Percentiles rank a stretch among this genome's conserved stretches.
These are phyloP conservation scores for Cylindroiulus punctatus DNA, from an alignment of 2,888 invertebrate genomes.

Conservation along the genomic window DNA sequence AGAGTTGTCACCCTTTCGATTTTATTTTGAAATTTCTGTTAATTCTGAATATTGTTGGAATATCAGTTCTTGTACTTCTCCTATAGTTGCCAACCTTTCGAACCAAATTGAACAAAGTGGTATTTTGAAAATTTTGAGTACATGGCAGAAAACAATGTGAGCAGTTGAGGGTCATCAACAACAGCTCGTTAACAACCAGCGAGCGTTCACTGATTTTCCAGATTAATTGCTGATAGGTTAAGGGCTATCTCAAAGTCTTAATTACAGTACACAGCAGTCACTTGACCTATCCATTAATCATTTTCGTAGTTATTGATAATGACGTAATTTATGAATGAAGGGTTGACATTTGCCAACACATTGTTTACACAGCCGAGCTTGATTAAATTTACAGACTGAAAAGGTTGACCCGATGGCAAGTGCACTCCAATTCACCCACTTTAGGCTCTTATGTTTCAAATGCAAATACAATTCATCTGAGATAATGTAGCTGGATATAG, in stretches of 20 bases:
- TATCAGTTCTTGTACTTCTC: too few relatives aligned
- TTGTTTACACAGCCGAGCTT: not conserved
- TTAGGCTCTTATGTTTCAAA: not conserved
- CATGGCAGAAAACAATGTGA: too few relatives aligned
- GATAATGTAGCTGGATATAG: not conserved
- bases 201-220: not conserved
- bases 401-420: not conserved
- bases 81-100: too few relatives aligned
- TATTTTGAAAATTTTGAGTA: too few relatives aligned
- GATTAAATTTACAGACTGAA: not conserved
- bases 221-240: not conserved
- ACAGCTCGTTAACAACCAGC: constrained; percentile 6
- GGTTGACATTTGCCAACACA: not conserved
- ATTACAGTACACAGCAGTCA: not conserved
- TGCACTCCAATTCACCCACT: not conserved
- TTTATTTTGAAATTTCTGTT: too few relatives aligned
- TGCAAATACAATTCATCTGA: not conserved
- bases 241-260: constrained; percentile 43
- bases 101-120: too few relatives aligned
- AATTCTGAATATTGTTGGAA: too few relatives aligned
- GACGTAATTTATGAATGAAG: not conserved
- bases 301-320: constrained; percentile 8
- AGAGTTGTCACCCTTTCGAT: too few relatives aligned
- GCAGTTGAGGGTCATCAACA: not conserved
- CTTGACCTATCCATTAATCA: constrained; percentile 37